Evolutionary conservation across 2,888 invertebrate species (phyloP).

Genomic region (Andrena flavipes): DNA sequence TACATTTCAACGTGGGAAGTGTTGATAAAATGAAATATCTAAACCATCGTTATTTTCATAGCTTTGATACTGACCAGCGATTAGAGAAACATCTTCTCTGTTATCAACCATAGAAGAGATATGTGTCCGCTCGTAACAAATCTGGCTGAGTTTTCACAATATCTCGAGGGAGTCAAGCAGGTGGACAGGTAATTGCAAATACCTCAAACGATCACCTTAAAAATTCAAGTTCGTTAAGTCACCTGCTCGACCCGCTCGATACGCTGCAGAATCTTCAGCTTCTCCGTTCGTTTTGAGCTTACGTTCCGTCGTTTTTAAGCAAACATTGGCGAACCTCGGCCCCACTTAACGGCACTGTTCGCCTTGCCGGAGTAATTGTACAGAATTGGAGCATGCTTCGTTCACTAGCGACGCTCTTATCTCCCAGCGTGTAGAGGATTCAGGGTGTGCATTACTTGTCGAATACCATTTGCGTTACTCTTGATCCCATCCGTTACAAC

Average conservation of each 20-base stretch:
- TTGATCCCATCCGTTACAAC: conserved; percentile 61
- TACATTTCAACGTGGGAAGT: background rate
- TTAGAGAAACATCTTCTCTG: background rate
- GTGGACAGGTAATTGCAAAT: too few relatives aligned
- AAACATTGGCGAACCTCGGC: too few relatives aligned
- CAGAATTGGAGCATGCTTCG: background rate
- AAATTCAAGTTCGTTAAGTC: background rate
- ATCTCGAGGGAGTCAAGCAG: conserved; percentile 11
- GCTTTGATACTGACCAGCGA: background rate
- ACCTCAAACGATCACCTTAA: background rate
- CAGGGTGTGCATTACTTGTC: conserved; percentile 5
- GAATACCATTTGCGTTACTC: conserved; percentile 33
- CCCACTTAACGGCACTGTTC: too few relatives aligned
- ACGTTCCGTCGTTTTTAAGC: too few relatives aligned
- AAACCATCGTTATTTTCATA: background rate
- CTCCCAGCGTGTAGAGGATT: background rate
- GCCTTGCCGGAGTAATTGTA: background rate
- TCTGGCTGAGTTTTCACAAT: background rate
- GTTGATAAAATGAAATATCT: background rate
- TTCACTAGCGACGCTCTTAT: background rate
- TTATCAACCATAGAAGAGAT: conserved; percentile 5
- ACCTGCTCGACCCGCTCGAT: conserved; percentile 13
- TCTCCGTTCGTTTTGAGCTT: background rate
- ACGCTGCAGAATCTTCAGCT: background rate
- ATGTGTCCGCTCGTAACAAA: background rate